Evolutionary conservation across 2,888 invertebrate genomes (phyloP).

Genomic region (Meteorus cinctellus): DNA sequence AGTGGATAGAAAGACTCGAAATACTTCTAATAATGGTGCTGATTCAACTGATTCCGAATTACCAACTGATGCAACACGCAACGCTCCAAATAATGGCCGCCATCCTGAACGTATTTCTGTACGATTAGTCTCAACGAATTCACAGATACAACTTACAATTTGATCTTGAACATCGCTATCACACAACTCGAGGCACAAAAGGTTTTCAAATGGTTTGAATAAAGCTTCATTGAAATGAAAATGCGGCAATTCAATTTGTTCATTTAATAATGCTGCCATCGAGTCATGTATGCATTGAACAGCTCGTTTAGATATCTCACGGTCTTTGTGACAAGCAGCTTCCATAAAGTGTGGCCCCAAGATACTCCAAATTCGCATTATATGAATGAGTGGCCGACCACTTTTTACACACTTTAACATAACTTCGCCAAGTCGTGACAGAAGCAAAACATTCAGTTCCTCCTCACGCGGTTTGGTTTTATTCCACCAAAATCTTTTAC

Average conservation of each 20-base stretch:
- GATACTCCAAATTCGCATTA: conserved; percentile 93
- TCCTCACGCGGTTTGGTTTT: conserved; percentile 69
- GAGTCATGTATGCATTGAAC: conserved; percentile 95
- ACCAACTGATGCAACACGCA: conserved; percentile 84
- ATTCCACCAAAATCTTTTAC: conserved; percentile 70
- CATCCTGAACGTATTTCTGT: conserved; percentile 96
- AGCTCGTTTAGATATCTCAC: conserved; percentile 91
- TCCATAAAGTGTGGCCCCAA: conserved; percentile 96
- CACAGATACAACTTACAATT: conserved; percentile 96
- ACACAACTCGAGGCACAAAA: conserved; percentile 93
- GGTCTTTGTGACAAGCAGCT: conserved; percentile 94
- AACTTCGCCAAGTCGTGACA: conserved; percentile 91
- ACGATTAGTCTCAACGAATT: conserved; percentile 95
- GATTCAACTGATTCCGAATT: conserved; percentile 82
- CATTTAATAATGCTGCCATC: conserved; percentile 89
- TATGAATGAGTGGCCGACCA: conserved; percentile 90
- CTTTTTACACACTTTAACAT: conserved; percentile 90
- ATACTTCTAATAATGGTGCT: conserved; percentile 89
- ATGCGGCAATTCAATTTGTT: conserved; percentile 91
- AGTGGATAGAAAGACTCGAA: conserved; percentile 93
- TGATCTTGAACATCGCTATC: conserved; percentile 91
- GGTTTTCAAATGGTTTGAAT: conserved; percentile 95
- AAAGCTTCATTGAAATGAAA: conserved; percentile 97
- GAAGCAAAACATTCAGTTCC: conserved; percentile 75
- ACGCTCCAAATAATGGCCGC: conserved; percentile 95